Conservation (phyloP, 2,797 vertebrate species). For the Thalassophryne amazonica region DNA sequence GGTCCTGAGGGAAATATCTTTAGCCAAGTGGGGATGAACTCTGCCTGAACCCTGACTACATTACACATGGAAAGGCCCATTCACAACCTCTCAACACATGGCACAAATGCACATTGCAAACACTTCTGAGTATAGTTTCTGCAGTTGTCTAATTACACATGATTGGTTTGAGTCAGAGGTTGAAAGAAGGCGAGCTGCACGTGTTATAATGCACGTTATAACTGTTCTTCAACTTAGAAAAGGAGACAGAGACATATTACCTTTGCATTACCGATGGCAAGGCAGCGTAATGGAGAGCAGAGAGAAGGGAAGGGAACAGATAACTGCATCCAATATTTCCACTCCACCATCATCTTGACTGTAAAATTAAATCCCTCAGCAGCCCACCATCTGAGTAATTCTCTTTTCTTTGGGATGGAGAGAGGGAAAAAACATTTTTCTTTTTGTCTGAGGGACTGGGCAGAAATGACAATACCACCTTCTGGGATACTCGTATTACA, state of each 20-base stretch:
- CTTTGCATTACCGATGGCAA: slow-evolving; percentile 27
- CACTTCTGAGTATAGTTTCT: slow-evolving; percentile 47
- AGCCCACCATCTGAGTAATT: slow-evolving; percentile 10
- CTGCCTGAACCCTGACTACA: slow-evolving; percentile 51
- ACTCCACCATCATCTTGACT: slow-evolving; percentile 42
- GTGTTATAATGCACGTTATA: no score
- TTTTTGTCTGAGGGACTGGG: slow-evolving; percentile 18
- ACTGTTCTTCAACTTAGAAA: no score
- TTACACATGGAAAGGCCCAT: slow-evolving; percentile 36
- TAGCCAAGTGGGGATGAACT: slow-evolving; percentile 61
- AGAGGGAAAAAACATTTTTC: slow-evolving; percentile 36
- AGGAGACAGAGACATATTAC: slow-evolving; percentile 24
- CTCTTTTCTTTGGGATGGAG: slow-evolving; percentile 19
- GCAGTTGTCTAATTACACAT: slow-evolving; percentile 73
- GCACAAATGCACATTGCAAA: slow-evolving; percentile 38
- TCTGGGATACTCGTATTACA: slow-evolving; percentile 27
- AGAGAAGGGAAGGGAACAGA: slow-evolving; percentile 19
- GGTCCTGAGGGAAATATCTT: slow-evolving; percentile 49
- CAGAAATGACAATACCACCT: slow-evolving; percentile 36
- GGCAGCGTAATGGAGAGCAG: slow-evolving; percentile 23
- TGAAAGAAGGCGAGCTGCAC: no score
- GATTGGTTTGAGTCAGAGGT: slow-evolving; percentile 46
- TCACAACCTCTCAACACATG: slow-evolving; percentile 51
- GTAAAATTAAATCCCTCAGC: slow-evolving; percentile 44
- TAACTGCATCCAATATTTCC: slow-evolving; percentile 42